Evolutionary conservation across 2,797 vertebrate species (phyloP).

Genomic region (Lagocephalus sceleratus): DNA sequence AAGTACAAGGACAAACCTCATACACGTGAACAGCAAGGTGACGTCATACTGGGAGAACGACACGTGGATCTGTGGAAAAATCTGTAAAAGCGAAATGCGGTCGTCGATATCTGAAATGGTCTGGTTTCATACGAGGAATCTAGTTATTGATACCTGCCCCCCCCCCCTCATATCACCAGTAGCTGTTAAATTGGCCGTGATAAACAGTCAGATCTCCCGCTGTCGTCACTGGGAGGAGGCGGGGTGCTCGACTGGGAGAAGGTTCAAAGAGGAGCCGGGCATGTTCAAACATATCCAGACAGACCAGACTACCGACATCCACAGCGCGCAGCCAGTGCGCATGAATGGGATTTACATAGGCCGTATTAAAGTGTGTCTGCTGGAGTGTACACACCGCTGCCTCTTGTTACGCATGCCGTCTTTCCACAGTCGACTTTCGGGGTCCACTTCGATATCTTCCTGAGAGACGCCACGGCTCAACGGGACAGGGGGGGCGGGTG

Average conservation of each 20-base stretch:
- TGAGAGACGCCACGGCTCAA: not conserved
- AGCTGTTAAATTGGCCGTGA: no score
- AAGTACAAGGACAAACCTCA: no score
- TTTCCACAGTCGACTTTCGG: not conserved
- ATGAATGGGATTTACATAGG: not conserved
- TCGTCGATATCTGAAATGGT: no score
- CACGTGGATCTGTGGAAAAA: no score
- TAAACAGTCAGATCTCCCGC: slow-evolving; percentile 17
- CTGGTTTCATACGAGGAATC: no score
- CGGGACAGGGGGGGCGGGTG: not conserved
- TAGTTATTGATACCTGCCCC: no score
- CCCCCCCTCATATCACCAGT: no score
- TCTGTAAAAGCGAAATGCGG: no score
- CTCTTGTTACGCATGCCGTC: not conserved
- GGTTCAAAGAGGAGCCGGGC: slow-evolving; percentile 69
- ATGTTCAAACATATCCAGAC: slow-evolving; percentile 83
- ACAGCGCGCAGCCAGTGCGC: slow-evolving; percentile 17
- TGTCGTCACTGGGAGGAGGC: slow-evolving; percentile 65
- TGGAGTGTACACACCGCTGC: not conserved
- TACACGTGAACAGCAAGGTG: no score
- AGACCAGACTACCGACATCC: slow-evolving; percentile 37
- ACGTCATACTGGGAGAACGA: no score
- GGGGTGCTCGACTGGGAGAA: slow-evolving; percentile 42
- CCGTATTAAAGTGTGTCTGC: no score
- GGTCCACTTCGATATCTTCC: not conserved